phyloP scores from a whole-genome alignment of 2,113 vertebrate species.

The Sphyrna mokarran region DNA sequence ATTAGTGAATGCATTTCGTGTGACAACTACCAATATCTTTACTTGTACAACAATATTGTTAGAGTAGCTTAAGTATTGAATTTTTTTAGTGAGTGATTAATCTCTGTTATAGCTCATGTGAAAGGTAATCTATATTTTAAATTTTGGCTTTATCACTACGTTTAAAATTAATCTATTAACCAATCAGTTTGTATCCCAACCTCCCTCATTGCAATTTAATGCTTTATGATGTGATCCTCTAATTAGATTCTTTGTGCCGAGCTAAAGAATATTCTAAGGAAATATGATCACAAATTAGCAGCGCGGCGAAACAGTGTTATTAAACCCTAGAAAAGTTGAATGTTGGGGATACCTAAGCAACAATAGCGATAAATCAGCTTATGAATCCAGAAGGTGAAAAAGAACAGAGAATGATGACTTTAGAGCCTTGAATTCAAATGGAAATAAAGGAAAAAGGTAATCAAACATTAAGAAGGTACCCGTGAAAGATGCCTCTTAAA shows the following conservation, averaged over 20 bases:
- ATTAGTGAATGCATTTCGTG: constrained; percentile 22
- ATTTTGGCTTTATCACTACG: neutral
- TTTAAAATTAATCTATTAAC: constrained; percentile 9
- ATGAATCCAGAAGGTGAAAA: neutral
- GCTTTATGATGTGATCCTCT: neutral
- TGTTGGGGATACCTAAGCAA: neutral
- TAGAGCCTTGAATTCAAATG: neutral
- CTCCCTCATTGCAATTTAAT: neutral
- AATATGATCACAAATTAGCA: neutral
- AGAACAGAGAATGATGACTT: neutral
- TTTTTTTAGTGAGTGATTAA: neutral
- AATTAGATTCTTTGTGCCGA: neutral
- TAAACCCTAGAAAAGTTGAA: neutral
- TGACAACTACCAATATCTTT: constrained; percentile 22
- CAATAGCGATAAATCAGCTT: neutral
- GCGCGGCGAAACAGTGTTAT: too few relatives aligned
- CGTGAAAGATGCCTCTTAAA: neutral
- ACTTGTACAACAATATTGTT: constrained; percentile 32
- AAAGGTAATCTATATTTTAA: constrained; percentile 31
- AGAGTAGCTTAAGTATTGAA: constrained; percentile 17
- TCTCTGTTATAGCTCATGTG: constrained; percentile 6
- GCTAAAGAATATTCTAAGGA: neutral
- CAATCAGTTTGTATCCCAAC: neutral
- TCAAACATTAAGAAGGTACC: neutral
- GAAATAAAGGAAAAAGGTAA: neutral